These are phyloP conservation scores for Scolopax bukidnonensis DNA, from an alignment of 2,797 vertebrate species.

Conservation along the genomic window DNA sequence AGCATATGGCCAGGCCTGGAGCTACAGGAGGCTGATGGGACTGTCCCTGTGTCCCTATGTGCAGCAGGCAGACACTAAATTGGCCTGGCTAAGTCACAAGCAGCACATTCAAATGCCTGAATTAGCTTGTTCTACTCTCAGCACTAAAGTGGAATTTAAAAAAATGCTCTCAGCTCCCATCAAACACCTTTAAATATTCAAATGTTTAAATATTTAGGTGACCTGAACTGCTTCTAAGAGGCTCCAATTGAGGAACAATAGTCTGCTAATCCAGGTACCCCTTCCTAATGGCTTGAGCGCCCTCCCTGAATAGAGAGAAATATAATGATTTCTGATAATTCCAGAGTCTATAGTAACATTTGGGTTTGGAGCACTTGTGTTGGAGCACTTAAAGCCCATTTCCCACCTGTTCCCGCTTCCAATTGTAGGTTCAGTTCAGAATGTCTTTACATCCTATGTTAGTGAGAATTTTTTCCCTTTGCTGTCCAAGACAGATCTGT, in stretches of 20 bases:
- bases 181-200: conserved; percentile 49
- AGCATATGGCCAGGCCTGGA: background rate
- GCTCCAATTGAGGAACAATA: background rate
- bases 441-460: background rate
- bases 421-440: background rate
- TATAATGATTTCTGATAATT: background rate
- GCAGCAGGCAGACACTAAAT: background rate
- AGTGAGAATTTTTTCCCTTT: background rate
- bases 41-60: background rate
- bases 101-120: background rate
- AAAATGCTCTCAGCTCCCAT: background rate
- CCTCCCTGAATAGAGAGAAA: background rate
- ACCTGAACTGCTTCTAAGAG: background rate
- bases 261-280: background rate
- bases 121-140: background rate
- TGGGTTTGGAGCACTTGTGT: background rate
- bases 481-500: background rate
- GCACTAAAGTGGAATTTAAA: background rate
- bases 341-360: background rate
- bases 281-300: background rate
- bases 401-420: background rate
- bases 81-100: background rate
- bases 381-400: background rate
- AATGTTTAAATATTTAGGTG: conserved; percentile 48
- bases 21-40: background rate